A percentile compares a stretch with the other conserved stretches of the same genome.
phyloP scores from a whole-genome alignment of 2,113 vertebrate species.

The Megaleporinus macrocephalus region DNA sequence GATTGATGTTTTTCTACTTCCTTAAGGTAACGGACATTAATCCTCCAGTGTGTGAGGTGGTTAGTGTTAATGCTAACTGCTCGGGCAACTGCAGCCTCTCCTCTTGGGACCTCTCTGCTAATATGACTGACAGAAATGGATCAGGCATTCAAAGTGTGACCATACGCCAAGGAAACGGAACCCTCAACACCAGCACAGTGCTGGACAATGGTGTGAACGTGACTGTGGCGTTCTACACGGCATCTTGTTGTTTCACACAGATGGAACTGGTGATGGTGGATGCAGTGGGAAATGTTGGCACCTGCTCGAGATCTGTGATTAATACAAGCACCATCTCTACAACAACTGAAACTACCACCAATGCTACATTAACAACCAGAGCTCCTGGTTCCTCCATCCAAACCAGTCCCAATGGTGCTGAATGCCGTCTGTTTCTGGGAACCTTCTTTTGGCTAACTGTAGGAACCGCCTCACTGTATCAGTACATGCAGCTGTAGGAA shows the following conservation, averaged over 20 bases:
- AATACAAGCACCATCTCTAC: slow-evolving; percentile 3
- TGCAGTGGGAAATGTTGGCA: slow-evolving; percentile 68
- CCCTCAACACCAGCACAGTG: slow-evolving; percentile 59
- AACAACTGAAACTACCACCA: background rate
- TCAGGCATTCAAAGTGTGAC: slow-evolving; percentile 65
- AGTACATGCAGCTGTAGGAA: background rate
- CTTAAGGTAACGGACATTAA: slow-evolving; percentile 67
- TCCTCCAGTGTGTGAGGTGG: slow-evolving; percentile 59
- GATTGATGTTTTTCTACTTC: background rate
- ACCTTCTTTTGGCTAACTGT: slow-evolving; percentile 4
- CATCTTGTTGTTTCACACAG: slow-evolving; percentile 70
- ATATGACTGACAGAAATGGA: slow-evolving; percentile 69
- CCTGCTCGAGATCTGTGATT: slow-evolving; percentile 71
- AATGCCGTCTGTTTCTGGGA: background rate
- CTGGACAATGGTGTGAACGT: slow-evolving; percentile 52
- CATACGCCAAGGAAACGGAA: slow-evolving; percentile 65
- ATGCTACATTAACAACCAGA: too few species aligned
- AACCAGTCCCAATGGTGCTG: background rate
- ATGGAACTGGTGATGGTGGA: slow-evolving; percentile 71
- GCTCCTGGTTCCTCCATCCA: background rate
- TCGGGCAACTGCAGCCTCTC: slow-evolving; percentile 49
- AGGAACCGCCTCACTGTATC: background rate
- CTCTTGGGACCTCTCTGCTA: slow-evolving; percentile 64
- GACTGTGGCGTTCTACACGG: slow-evolving; percentile 62
- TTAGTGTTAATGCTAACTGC: slow-evolving; percentile 52